These are phyloP conservation scores for Spermophilus dauricus DNA, from an alignment of 2,113 vertebrate genomes.

Conservation along the genomic window DNA sequence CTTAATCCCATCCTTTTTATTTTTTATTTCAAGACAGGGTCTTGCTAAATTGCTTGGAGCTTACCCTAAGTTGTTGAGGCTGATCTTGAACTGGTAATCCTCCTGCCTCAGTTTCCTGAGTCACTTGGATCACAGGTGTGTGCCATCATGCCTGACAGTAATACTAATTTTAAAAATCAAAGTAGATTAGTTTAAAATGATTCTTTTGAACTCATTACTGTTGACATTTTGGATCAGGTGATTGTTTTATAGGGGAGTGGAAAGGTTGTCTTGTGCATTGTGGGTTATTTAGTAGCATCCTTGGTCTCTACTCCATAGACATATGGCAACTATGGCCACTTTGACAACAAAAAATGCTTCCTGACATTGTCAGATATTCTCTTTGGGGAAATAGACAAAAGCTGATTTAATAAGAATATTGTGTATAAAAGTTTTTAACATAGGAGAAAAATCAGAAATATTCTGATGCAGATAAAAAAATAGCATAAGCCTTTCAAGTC, in stretches of 20 bases:
- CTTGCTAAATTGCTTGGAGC: too few species aligned
- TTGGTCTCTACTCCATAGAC: rapidly evolving
- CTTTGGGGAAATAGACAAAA: not conserved
- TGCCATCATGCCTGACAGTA: too few species aligned
- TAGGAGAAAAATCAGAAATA: not conserved
- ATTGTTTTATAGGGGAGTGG: not conserved
- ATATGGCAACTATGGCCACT: not conserved
- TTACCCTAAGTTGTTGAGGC: too few species aligned
- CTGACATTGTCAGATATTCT: not conserved
- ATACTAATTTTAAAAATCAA: not conserved
- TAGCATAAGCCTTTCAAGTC: not conserved
- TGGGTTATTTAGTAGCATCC: not conserved
- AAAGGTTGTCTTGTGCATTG: not conserved
- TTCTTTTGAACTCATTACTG: not conserved
- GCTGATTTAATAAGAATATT: not conserved
- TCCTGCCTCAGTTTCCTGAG: too few species aligned
- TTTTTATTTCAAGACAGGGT: too few species aligned
- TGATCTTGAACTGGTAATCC: too few species aligned
- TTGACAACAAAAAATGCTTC: not conserved
- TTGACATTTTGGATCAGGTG: not conserved
- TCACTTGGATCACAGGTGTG: too few species aligned
- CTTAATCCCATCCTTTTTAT: too few species aligned
- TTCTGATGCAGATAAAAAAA: not conserved
- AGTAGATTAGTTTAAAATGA: not conserved
- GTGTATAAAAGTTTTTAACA: not conserved